A percentile compares a stretch with the other conserved stretches of the same genome.
phyloP scores from a whole-genome alignment of 2,888 invertebrate genomes.

The Eilema depressum region DNA sequence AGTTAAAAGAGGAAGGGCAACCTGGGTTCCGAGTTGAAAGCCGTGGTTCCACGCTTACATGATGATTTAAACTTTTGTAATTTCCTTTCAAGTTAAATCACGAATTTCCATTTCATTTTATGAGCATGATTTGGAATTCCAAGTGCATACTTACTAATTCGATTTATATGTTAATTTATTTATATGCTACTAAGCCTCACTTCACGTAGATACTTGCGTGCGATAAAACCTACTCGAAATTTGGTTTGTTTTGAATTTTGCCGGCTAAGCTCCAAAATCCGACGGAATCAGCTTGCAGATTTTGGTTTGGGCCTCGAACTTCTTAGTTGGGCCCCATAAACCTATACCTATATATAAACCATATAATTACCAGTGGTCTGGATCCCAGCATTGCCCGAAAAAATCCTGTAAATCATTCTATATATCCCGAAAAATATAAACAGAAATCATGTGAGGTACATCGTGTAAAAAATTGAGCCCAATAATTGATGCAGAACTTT shows the following conservation, averaged over 20 bases:
- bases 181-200: conserved; percentile 31
- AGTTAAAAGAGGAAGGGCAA: not conserved
- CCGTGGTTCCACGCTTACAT: not conserved
- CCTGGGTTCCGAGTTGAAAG: too few relatives aligned
- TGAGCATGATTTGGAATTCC: not conserved
- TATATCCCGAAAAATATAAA: too few relatives aligned
- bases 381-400: too few relatives aligned
- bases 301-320: too few relatives aligned
- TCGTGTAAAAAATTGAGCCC: too few relatives aligned
- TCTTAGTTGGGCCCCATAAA: too few relatives aligned
- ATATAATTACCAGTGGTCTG: too few relatives aligned
- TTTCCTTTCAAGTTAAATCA: not conserved
- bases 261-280: not conserved
- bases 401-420: too few relatives aligned
- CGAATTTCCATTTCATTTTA: not conserved
- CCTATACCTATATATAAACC: too few relatives aligned
- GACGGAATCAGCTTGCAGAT: not conserved
- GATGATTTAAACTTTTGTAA: not conserved
- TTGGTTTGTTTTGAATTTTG: not conserved
- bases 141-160: conserved; percentile 37
- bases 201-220: conserved; percentile 21
- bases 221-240: not conserved
- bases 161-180: conserved; percentile 54
- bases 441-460: too few relatives aligned
- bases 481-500: too few relatives aligned